Evolutionary conservation across 1,140 invertebrate species (phyloP), one percentile per base, ranked within the genome.

Genomic region (Euura saliciscinereae): DNA sequence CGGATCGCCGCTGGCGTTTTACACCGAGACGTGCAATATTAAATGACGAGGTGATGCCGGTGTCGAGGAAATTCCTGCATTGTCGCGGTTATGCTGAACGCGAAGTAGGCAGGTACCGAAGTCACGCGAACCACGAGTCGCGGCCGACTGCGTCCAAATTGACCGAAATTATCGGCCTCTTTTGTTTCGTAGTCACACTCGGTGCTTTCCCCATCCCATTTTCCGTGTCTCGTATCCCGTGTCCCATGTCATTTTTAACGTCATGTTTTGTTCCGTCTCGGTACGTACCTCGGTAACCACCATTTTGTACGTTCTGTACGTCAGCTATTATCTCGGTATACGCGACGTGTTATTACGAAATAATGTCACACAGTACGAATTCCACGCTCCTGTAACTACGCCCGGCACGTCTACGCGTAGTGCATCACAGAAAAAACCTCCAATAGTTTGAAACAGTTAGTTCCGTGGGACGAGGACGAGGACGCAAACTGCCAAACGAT

Each of bases 91-190:
- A 78, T 78, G 78, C 78, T 75, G 79, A 80, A 78, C 28, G 28
- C 28, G 28, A 28, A 28, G 28, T 28, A 28, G 28, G 28, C 28
- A 28, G 28, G 28, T 28, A 28, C 28, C 28, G 78, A 79, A 78
- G 80, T 84, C 83, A 84, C 83, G 83, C 83, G 79, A 82, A 75
- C 71, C 79, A n/a, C 28, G n/a, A 72, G 86, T 86, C 79, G 86
- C 85, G 84, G 82, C 79, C 83, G 80, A 82, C 84, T 87, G 85
- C 84, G 75, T 79, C 78, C 84, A 87, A 87, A 87, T 87, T 87
- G 81, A 80, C 78, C 81, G 76, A 87, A 87, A 87, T 87, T 88
- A 86, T 86, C 86, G 85, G 84, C 81, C 84, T 85, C 83, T 86
- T 86, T 86, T 88, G 84, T 87, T 86, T 83, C 81, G 8, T 78